Percentiles rank a stretch among this genome's conserved stretches.
Evolutionary conservation across 2,113 vertebrate species (phyloP).

Genomic region (Neodontobutis hainanensis): DNA sequence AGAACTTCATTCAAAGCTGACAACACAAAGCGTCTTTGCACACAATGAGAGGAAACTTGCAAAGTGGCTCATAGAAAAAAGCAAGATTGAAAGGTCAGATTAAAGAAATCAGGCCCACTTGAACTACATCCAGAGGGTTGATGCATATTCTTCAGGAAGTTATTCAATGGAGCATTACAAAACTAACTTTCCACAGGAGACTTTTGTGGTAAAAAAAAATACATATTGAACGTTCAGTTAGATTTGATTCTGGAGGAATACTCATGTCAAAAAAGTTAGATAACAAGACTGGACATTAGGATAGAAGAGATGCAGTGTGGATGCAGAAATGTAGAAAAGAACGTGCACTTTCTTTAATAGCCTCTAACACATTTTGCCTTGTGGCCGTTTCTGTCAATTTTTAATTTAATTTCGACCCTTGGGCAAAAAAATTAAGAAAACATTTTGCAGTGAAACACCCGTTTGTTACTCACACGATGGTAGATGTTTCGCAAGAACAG

Average conservation of each 20-base stretch:
- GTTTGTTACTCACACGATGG: constrained; percentile 80
- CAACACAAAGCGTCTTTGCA: constrained; percentile 13
- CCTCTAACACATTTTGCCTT: too few relatives aligned
- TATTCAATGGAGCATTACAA: constrained; percentile 38
- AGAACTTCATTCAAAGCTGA: constrained; percentile 40
- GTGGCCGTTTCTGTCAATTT: neutral
- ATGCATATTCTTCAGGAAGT: constrained; percentile 56
- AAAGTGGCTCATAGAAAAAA: constrained; percentile 58
- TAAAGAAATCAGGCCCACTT: constrained; percentile 43
- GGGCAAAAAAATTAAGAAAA: neutral
- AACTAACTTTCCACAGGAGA: constrained; percentile 25
- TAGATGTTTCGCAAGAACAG: constrained; percentile 69
- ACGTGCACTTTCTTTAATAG: too few relatives aligned
- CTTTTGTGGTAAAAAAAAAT: too few relatives aligned
- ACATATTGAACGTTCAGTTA: too few relatives aligned
- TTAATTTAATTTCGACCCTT: neutral
- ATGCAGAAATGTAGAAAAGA: too few relatives aligned
- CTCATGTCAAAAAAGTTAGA: too few relatives aligned
- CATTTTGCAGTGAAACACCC: neutral
- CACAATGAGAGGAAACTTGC: constrained; percentile 71
- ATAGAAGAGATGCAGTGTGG: too few relatives aligned
- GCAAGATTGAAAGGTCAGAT: constrained; percentile 56
- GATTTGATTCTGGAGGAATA: too few relatives aligned
- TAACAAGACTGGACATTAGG: too few relatives aligned
- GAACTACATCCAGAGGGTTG: constrained; percentile 37